Evolutionary conservation across 2,797 vertebrate genomes (phyloP).

Genomic region (Cheirogaleus major): DNA sequence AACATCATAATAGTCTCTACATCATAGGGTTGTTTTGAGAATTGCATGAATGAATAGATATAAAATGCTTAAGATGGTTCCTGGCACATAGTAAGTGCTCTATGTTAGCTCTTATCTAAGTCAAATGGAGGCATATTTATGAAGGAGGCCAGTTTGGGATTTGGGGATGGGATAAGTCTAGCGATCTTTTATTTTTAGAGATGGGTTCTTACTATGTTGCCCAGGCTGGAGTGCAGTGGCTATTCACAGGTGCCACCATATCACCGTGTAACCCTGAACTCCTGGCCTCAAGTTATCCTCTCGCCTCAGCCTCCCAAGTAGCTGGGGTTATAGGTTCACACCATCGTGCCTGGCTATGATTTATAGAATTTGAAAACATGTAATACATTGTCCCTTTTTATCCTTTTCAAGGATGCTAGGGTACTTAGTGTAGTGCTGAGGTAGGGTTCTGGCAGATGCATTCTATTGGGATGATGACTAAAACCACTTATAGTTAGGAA

Average conservation of each 20-base stretch:
- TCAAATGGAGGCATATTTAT: background rate
- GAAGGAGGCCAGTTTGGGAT: background rate
- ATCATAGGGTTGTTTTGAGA: background rate
- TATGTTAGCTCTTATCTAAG: background rate
- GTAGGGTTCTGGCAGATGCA: background rate
- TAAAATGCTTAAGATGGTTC: background rate
- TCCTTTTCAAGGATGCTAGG: background rate
- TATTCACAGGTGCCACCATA: background rate
- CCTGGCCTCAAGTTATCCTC: background rate
- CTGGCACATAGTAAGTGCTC: background rate
- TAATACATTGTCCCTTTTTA: background rate
- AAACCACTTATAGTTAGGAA: constrained; percentile 6
- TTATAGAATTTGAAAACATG: background rate
- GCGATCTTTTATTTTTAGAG: background rate
- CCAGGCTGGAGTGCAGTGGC: background rate
- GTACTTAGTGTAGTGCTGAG: background rate
- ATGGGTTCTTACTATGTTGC: background rate
- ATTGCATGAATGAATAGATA: background rate
- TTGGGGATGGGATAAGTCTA: background rate
- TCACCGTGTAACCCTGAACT: background rate
- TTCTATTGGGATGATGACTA: background rate
- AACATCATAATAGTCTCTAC: background rate
- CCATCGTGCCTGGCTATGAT: background rate
- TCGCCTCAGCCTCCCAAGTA: background rate
- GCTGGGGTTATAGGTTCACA: background rate